Evolutionary conservation across 2,888 invertebrate genomes (phyloP).

Genomic region (Eumacrocentrus americanus): DNA sequence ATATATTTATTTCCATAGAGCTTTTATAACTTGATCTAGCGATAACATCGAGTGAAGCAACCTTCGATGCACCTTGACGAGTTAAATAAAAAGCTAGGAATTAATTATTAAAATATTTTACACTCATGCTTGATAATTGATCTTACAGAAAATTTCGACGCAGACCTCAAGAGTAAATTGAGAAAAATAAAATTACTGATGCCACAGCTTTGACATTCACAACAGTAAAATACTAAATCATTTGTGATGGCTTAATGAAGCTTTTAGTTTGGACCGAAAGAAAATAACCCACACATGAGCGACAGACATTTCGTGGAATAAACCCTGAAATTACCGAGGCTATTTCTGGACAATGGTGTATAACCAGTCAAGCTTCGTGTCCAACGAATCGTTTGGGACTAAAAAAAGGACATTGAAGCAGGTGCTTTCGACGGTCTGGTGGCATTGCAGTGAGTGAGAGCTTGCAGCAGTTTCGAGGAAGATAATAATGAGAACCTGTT

Average conservation of each 20-base stretch:
- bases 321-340: conserved; percentile 7
- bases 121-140: too few species aligned
- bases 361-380: neutral
- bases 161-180: too few species aligned
- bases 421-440: conserved; percentile 4
- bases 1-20: conserved; percentile 17
- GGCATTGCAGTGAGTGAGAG: neutral
- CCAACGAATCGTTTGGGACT: conserved; percentile 4
- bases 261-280: neutral
- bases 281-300: conserved; percentile 1
- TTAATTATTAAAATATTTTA: too few species aligned
- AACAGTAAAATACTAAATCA: neutral
- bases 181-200: too few species aligned
- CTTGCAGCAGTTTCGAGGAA: conserved; percentile 1
- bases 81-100: too few species aligned
- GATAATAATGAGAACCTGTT: conserved; percentile 18
- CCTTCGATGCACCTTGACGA: too few species aligned
- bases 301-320: conserved; percentile 20
- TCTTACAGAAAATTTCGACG: too few species aligned
- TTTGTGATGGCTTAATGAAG: conserved; percentile 3
- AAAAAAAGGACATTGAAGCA: conserved; percentile 17
- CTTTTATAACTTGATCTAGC: neutral
- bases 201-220: neutral
- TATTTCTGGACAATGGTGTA: conserved; percentile 6
- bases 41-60: conserved; percentile 7